Evolutionary conservation across 2,888 invertebrate species (phyloP).

Genomic region (Tortricodes alternella): DNA sequence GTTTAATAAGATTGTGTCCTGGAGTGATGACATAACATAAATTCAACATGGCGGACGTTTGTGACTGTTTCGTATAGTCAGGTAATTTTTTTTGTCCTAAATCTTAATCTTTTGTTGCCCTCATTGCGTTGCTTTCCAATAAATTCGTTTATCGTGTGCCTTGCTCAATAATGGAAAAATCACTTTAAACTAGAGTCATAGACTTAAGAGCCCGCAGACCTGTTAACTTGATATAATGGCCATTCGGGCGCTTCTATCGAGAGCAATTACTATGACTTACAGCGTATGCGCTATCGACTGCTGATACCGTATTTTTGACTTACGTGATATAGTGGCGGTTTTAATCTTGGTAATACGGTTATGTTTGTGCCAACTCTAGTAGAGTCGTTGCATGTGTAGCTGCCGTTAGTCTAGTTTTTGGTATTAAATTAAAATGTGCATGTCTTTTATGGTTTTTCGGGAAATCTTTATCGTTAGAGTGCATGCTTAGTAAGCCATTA

Average conservation of each 20-base stretch:
- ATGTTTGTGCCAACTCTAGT: conserved; percentile 26
- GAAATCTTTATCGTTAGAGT: too few relatives aligned
- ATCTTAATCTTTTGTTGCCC: too few relatives aligned
- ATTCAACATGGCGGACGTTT: too few relatives aligned
- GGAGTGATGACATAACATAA: too few relatives aligned
- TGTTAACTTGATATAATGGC: conserved; percentile 53
- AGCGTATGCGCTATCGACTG: conserved; percentile 41
- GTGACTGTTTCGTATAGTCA: too few relatives aligned
- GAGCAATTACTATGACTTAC: conserved; percentile 57
- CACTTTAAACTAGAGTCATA: conserved; percentile 14
- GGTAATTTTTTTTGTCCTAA: too few relatives aligned
- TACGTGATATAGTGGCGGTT: conserved; percentile 20
- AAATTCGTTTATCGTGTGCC: neutral
- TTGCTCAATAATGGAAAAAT: conserved; percentile 12
- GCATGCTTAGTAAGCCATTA: too few relatives aligned
- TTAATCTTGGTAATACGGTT: conserved; percentile 23
- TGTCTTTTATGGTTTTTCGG: too few relatives aligned
- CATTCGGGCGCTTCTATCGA: conserved; percentile 43
- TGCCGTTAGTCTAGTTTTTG: neutral
- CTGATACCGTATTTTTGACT: conserved; percentile 31
- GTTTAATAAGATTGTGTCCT: too few relatives aligned
- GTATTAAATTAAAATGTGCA: too few relatives aligned
- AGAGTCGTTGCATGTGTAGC: neutral
- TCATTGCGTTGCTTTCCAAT: too few relatives aligned
- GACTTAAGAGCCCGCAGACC: conserved; percentile 47